Percentiles rank a stretch among this genome's conserved stretches.
Conservation (phyloP, 2,888 invertebrate species). For the Agrotis exclamationis region DNA sequence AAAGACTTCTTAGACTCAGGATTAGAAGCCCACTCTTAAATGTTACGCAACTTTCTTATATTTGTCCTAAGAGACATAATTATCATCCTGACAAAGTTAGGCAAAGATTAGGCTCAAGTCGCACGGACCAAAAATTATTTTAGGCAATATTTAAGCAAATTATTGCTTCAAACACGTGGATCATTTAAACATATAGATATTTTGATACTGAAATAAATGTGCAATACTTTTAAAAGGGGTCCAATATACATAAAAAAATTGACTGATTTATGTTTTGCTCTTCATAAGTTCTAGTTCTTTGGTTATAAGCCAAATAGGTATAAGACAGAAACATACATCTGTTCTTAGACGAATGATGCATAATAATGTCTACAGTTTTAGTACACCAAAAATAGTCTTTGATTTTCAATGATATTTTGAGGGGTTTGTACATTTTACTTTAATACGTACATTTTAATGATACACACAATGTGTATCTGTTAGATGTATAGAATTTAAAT, state of each 20-base stretch:
- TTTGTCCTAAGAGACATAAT: neutral
- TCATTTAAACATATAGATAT: neutral
- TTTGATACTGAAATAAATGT: slow-evolving; percentile 4
- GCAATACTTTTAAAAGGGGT: neutral
- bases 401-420: neutral
- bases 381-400: neutral
- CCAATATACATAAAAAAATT: neutral
- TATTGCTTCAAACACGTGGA: slow-evolving; percentile 3
- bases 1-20: slow-evolving; percentile 93
- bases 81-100: slow-evolving; percentile 15
- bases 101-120: slow-evolving; percentile 34
- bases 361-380: neutral
- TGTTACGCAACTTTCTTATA: neutral
- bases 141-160: slow-evolving; percentile 14
- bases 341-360: neutral
- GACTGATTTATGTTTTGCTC: neutral
- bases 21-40: slow-evolving; percentile 89
- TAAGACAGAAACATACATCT: neutral
- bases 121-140: slow-evolving; percentile 50
- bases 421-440: neutral
- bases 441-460: neutral
- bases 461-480: slow-evolving; percentile 8
- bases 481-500: slow-evolving; percentile 5
- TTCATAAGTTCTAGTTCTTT: neutral
- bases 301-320: neutral